Evolutionary conservation across 2,797 vertebrate genomes (phyloP).

Genomic region (Nasua narica): DNA sequence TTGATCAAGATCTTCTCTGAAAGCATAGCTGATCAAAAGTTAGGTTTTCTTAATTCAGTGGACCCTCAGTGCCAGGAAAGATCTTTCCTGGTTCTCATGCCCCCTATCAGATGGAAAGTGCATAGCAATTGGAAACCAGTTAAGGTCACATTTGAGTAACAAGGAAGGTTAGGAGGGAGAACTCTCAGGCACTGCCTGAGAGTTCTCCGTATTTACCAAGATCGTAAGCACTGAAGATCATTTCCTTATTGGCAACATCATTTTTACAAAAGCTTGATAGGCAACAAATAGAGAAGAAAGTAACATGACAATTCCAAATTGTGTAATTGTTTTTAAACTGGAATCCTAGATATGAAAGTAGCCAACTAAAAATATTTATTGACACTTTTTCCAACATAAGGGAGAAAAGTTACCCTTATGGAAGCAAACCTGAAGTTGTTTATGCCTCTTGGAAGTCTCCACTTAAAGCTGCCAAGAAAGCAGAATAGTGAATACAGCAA

Average conservation of each 20-base stretch:
- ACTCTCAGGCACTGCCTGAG: not conserved
- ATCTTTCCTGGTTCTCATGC: not conserved
- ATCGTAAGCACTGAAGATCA: not conserved
- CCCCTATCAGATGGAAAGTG: not conserved
- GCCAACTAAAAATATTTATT: not conserved
- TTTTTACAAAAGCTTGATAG: not conserved
- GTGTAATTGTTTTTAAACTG: not conserved
- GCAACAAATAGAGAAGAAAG: not conserved
- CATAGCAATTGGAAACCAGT: not conserved
- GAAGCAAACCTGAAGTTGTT: not conserved
- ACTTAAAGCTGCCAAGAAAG: not conserved
- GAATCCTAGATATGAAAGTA: not conserved
- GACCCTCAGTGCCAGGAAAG: not conserved
- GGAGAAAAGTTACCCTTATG: not conserved
- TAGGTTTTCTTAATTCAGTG: not conserved
- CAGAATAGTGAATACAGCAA: not conserved
- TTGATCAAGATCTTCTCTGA: not conserved
- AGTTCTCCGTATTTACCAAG: not conserved
- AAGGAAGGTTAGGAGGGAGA: not conserved
- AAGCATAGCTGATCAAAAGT: not conserved
- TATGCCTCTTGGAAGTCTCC: not conserved
- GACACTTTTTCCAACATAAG: not conserved
- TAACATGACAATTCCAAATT: not conserved
- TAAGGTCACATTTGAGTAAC: not conserved
- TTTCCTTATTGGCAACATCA: not conserved